Evolutionary conservation across 2,888 invertebrate genomes (phyloP).

Genomic region (Eledone cirrhosa): DNA sequence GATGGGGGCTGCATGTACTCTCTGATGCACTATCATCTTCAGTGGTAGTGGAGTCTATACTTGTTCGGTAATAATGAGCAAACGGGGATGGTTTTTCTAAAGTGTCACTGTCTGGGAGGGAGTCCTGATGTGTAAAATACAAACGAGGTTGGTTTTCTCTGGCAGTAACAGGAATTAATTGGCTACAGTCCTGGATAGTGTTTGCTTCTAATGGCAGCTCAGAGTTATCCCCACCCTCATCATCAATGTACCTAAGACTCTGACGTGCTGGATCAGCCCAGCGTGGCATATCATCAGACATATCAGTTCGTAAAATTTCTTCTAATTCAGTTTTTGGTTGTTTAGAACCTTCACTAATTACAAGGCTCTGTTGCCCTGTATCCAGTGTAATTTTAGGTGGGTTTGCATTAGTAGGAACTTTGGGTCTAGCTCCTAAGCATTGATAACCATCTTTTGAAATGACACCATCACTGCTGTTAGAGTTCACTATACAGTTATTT

Average conservation of each 20-base stretch:
- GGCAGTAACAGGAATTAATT: conserved; percentile 35
- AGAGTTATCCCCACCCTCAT: conserved; percentile 62
- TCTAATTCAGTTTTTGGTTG: conserved; percentile 26
- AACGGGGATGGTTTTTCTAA: conserved; percentile 33
- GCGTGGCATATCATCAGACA: conserved; percentile 42
- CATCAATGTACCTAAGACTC: conserved; percentile 74
- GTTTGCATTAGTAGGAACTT: conserved; percentile 25
- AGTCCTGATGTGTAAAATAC: conserved; percentile 39
- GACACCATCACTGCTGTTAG: conserved; percentile 12
- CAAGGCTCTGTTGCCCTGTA: conserved; percentile 10
- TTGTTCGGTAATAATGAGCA: conserved; percentile 34
- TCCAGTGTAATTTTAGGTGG: conserved; percentile 27
- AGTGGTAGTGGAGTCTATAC: conserved; percentile 36
- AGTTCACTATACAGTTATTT: conserved; percentile 28
- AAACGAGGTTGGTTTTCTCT: conserved; percentile 38
- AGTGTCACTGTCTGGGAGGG: conserved; percentile 33
- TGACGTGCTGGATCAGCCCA: conserved; percentile 65
- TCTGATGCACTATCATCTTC: conserved; percentile 33
- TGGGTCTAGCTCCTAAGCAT: conserved; percentile 23
- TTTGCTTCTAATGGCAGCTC: conserved; percentile 43
- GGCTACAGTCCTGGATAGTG: conserved; percentile 51
- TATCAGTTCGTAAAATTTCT: conserved; percentile 20
- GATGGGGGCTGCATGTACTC: conserved; percentile 24
- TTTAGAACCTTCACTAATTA: not conserved
- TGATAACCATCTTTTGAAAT: conserved; percentile 23